Base-by-base conservation (phyloP, 2,113 vertebrate genomes). In the Pristiophorus japonicus region DNA sequence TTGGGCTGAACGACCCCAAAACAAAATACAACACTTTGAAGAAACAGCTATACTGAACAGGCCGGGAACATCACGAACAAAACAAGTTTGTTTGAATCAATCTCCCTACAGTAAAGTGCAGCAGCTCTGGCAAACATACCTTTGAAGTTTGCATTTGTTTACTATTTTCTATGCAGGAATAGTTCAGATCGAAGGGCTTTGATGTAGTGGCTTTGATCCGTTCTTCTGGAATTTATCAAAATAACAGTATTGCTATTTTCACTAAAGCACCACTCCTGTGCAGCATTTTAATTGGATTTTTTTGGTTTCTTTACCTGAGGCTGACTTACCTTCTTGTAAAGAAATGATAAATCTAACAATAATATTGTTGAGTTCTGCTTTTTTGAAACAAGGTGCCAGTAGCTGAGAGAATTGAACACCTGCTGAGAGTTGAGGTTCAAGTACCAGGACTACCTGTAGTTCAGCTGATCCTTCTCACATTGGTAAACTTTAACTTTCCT, bases 131-230 rank as follows among this genome's bases (percentile, higher is more conserved):
- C 65, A 94, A 94, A 51, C 10, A 24, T 20, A 73, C 38, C 65
- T 94, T 94, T 73, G 93, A 94, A 94, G 65, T 51, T 67, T 94
- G 22, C 65, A 47, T 94, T 70, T 94, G 65, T 45, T 94, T 94
- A 70, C 65, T 94, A 16, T 30, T 94, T 94, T 94, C 93, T 73
- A 47, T 27, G 10, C 45, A 63, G 93, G 66, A 94, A 94, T 94
- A 94, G 10, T 47, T 94, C 65, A 73, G 65, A 94, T 70, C 24
- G 93, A 94, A 73, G 63, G 24, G 65, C 66, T 94, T 94, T 94
- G 93, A 94, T 94, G 65, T 94, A 51, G 38, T 2, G 42, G 11
- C 66, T 47, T 94, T 94, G 93, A 94, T 94, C 93, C 34, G 3
- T 51, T 51, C 93, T 94, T 94, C 66, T 94, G 66, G 93, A 94